Conservation (phyloP, 2,888 invertebrate species). For the Cryptocephalus moraei region DNA sequence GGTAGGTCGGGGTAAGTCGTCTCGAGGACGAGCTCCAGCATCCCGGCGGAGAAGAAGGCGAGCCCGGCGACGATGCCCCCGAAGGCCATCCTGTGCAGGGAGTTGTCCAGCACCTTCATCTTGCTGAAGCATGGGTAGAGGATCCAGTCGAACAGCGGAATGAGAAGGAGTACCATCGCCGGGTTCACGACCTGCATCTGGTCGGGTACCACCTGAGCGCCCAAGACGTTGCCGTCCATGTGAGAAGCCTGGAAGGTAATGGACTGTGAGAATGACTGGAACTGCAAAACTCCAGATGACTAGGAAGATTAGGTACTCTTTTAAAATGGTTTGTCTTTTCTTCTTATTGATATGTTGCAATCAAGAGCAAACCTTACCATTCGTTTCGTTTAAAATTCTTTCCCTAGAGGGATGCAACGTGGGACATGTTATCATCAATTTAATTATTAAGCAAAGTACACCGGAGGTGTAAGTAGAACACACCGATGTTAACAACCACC, state of each 20-base stretch:
- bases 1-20: constrained; percentile 38
- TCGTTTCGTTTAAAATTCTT: too few relatives aligned
- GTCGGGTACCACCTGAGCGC: constrained; percentile 58
- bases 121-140: constrained; percentile 45
- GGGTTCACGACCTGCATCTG: constrained; percentile 77
- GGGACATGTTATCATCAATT: too few relatives aligned
- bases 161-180: constrained; percentile 57
- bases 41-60: constrained; percentile 35
- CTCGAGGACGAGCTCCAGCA: constrained; percentile 48
- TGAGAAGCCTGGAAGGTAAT: constrained; percentile 53
- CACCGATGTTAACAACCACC: too few relatives aligned
- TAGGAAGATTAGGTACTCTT: too few relatives aligned
- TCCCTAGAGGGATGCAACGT: too few relatives aligned
- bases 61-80: constrained; percentile 55
- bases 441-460: too few relatives aligned
- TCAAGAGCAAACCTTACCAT: too few relatives aligned
- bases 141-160: constrained; percentile 51
- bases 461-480: too few relatives aligned
- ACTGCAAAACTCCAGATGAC: too few relatives aligned
- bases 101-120: constrained; percentile 40
- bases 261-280: too few relatives aligned
- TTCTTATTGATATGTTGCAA: too few relatives aligned
- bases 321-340: too few relatives aligned
- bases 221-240: constrained; percentile 54
- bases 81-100: constrained; percentile 64